phyloP scores from a whole-genome alignment of 2,113 vertebrate genomes.

The Cottus gobio region DNA sequence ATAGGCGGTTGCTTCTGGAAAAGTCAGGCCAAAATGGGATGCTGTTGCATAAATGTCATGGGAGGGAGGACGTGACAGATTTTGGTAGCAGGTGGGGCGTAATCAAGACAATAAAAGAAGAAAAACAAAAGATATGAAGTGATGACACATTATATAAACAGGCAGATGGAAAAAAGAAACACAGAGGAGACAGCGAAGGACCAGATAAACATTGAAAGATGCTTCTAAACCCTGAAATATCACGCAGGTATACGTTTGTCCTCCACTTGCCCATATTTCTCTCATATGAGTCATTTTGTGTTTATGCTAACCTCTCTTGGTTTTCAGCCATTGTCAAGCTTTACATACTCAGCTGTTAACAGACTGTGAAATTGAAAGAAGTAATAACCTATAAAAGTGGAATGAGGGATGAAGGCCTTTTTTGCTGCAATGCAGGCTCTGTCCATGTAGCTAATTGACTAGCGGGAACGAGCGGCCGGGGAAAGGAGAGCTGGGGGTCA shows the following conservation, averaged over 20 bases:
- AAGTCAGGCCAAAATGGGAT: background rate
- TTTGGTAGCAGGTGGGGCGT: slow-evolving; percentile 45
- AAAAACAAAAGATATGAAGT: slow-evolving; percentile 46
- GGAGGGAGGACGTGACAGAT: slow-evolving; percentile 45
- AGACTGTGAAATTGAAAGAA: slow-evolving; percentile 64
- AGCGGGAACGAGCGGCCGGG: slow-evolving; percentile 17
- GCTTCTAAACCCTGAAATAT: slow-evolving; percentile 1
- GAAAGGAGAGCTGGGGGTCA: slow-evolving; percentile 31
- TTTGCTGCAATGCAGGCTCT: slow-evolving; percentile 47
- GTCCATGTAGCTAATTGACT: slow-evolving; percentile 46
- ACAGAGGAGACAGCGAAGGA: slow-evolving; percentile 25
- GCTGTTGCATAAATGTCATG: background rate
- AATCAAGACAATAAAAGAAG: slow-evolving; percentile 49
- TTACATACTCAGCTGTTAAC: slow-evolving; percentile 51
- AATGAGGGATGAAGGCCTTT: slow-evolving; percentile 32
- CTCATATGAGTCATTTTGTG: slow-evolving; percentile 40
- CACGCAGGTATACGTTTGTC: slow-evolving; percentile 28
- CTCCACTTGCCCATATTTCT: slow-evolving; percentile 27
- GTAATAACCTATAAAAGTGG: slow-evolving; percentile 49
- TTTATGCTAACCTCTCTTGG: slow-evolving; percentile 30
- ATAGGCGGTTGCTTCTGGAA: background rate
- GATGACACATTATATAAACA: slow-evolving; percentile 50
- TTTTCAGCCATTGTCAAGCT: slow-evolving; percentile 31
- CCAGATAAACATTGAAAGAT: slow-evolving; percentile 49
- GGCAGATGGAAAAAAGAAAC: slow-evolving; percentile 55